Base-by-base conservation (phyloP, 2,113 vertebrate genomes). In the Verasper variegatus region DNA sequence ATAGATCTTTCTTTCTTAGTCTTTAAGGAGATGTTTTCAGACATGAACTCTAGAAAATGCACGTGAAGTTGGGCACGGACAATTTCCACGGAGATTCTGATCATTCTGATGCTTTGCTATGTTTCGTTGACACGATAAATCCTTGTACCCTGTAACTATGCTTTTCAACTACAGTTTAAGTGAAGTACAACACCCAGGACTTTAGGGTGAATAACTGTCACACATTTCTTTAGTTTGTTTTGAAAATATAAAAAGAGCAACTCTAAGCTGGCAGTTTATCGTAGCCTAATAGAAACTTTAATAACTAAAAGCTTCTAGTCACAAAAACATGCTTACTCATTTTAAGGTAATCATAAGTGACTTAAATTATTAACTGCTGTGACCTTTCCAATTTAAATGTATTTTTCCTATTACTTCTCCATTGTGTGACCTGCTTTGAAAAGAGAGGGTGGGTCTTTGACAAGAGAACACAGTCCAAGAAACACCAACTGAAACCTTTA, bases 371-470 rank as follows among this genome's bases (percentile, higher is more conserved):
- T 51, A 18, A 51, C 35, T 10, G 31, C 31, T 31, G 1, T 31
- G 31, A 7, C 76, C 51, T 73, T 82, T 75, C 4, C 0, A 2
- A 42, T 47, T 7, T 20, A 47, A 20, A 56, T 56, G 45, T 14
- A 5, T 31, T 56, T 42, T 37, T 37, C 35, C 9, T 8, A 37
- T 37, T 8, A 37, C 35, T 37, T 37, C 2, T 37, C 35, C 35
- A 68, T 68, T 76, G 68, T 85, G 45, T 10, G 55, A 58, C 4
- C 26, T 85, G 60, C 23, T 64, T 64, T 76, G n/a, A 77, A 47
- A 45, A 73, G 68, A 51, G 78, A 78, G 52, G 24, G n/a, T 2
- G 20, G 8, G 10, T 5, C 18, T 12, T 42, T 45, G 20, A 74
- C 23, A 20, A 52, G 27, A 55, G 17, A 73, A 21, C 4, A 10